These are phyloP conservation scores for Drosophila nigrodunni DNA, from an alignment of 1,140 invertebrate genomes.

Conservation along the genomic window DNA sequence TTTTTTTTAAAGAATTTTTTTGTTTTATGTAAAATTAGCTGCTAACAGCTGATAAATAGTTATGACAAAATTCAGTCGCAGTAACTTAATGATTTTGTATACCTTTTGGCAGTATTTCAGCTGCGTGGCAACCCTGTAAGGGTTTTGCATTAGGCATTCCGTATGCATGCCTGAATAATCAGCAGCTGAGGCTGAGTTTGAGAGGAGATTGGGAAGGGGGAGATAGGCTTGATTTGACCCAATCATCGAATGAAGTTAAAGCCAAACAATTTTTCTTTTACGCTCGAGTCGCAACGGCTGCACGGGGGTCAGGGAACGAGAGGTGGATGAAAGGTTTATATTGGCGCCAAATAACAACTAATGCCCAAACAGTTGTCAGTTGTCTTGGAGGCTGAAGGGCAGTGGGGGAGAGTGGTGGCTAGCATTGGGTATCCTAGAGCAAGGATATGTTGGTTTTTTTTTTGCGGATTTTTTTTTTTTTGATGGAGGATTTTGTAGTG, in stretches of 20 bases:
- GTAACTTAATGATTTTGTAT: too few relatives aligned
- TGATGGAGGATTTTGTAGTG: slow-evolving; percentile 12
- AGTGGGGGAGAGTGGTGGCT: background rate
- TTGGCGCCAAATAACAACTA: slow-evolving; percentile 59
- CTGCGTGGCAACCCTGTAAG: slow-evolving; percentile 8
- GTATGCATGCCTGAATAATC: slow-evolving; percentile 38
- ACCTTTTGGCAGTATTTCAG: background rate
- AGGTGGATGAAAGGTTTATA: slow-evolving; percentile 3
- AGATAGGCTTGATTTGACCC: slow-evolving; percentile 27
- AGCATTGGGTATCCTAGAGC: slow-evolving; percentile 17
- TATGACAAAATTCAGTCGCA: too few relatives aligned
- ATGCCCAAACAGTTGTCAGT: slow-evolving; percentile 50
- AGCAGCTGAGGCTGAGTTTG: slow-evolving; percentile 2
- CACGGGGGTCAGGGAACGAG: too few relatives aligned
- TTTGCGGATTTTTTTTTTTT: background rate
- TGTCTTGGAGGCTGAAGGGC: background rate
- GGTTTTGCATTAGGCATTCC: slow-evolving; percentile 37
- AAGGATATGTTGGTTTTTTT: slow-evolving; percentile 6
- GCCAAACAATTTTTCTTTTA: slow-evolving; percentile 22
- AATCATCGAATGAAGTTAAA: slow-evolving; percentile 47
- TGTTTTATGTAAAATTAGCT: slow-evolving; percentile 5
- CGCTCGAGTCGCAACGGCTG: background rate
- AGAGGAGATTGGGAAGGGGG: background rate
- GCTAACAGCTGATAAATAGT: background rate
- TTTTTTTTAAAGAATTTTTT: too few relatives aligned